Evolutionary conservation across 1,140 invertebrate genomes (phyloP), one percentile per base, ranked within the genome.

Genomic region (Hermetia illucens): DNA sequence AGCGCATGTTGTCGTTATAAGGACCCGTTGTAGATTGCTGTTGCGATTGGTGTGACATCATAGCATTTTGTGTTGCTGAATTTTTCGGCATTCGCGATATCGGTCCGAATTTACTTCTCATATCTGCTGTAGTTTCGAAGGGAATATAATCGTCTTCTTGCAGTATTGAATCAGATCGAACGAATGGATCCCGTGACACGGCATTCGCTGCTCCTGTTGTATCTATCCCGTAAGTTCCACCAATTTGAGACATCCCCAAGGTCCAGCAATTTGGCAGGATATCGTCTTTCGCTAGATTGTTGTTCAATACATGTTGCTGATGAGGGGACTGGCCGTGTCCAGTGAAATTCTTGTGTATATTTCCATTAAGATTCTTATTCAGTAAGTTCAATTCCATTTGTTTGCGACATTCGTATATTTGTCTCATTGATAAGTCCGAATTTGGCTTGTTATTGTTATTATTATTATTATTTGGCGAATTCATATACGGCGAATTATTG

Each of bases 81-180:
- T n/a, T n/a, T n/a, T n/a, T n/a, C n/a, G n/a, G n/a, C 51, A 76
- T 63, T 42, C 80, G 68, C n/a, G 79, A 84, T 43, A 86, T 86
- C 1, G 83, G 81, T 10, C 82, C 82, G 51, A 79, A 85, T 59
- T 81, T 83, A 49, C 74, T 83, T 18, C 49, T 44, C 15, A 53
- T 38, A 2, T 49, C n/a, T 13, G 47, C 44, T 15, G 74, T 72
- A 13, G 72, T 65, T 50, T 83, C 81, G 58, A 82, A 83, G 4
- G 82, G 79, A 29, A 82, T 71, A 47, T 78, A 78, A 47, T 77
- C 71, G 44, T 80, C 80, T 36, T 79, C 77, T 20, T 76, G 70
- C 41, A 75, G 52, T 45, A 77, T 69, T 17, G 71, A 68, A 51
- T 77, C 74, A 16, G 72, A 69, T 36, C 72, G 65, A 24, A 72